Base-by-base conservation (phyloP, 2,888 invertebrate species). In the Drosophila macrospina region DNA sequence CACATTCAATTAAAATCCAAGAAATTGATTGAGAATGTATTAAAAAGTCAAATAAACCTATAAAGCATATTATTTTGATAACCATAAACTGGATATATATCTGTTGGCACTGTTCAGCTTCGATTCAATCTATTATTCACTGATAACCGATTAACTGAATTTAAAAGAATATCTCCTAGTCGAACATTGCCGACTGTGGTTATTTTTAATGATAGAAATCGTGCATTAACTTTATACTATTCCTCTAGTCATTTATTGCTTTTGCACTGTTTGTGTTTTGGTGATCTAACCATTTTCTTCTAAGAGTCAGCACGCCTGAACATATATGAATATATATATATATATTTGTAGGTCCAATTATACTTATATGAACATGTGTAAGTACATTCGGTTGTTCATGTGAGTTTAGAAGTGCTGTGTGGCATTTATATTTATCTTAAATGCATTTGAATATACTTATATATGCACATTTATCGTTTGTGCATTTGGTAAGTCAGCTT, bases 371-470 rank as follows among this genome's bases (percentile, higher is more conserved):
- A 45, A 45, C 30, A 51, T 48, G 41, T 54, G 28, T 39, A 44
- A 39, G 13, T 41, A 51, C 37, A 48, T 36, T 13, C 47, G 28
- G 37, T 24, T 32, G 28, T 50, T 48, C 28, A 48, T 42, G 10
- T 42, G 32, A 39, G 20, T 47, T 47, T 26, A 45, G 13, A 44
- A 30, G 30, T 28, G 42, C 39, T 32, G 52, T 39, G 52, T 20
- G 74, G 45, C 37, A 74, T 74, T 72, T 72, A 74, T 74, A 74
- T 61, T 44, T 67, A 54, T 68, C 48, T 56, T 20, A 48, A 42
- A 32, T 42, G 54, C 20, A 54, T 42, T 54, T 32, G 54, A 24
- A 30, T 54, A 32, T n/a, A 20, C 16, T 7, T 26, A 39, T 32
- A n/a, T 30, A 41, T 20, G 6, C 11, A 10, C 28, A 4, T 41